Evolutionary conservation across 2,797 vertebrate genomes (phyloP).

Genomic region (Tapera naevia): DNA sequence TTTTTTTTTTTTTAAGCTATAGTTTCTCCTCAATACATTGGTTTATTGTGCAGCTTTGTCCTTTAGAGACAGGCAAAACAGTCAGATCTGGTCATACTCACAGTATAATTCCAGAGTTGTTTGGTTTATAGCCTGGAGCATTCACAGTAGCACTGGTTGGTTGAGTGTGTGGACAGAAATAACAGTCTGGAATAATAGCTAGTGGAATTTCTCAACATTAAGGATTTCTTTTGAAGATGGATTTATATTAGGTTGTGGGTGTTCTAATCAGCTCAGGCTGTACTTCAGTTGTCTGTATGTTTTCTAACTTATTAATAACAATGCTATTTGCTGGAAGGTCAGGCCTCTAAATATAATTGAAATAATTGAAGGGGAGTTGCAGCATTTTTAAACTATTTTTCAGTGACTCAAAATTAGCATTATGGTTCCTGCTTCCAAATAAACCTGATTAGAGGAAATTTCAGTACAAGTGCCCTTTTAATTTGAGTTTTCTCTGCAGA

Average conservation of each 20-base stretch:
- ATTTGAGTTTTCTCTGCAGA: conserved; percentile 12
- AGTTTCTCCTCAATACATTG: background rate
- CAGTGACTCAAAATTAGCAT: background rate
- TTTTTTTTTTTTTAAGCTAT: background rate
- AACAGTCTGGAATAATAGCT: background rate
- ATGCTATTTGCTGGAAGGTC: background rate
- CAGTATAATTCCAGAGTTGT: background rate
- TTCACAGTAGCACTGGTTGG: background rate
- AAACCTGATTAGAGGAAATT: conserved; percentile 50
- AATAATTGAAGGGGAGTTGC: background rate
- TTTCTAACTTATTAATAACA: background rate
- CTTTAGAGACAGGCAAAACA: background rate
- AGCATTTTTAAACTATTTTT: background rate
- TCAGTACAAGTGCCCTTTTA: conserved; percentile 67
- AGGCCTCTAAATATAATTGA: background rate
- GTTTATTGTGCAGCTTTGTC: background rate
- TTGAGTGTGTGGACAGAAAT: background rate
- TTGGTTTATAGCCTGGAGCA: background rate
- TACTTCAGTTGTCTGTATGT: background rate
- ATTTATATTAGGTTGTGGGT: background rate
- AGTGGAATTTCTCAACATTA: background rate
- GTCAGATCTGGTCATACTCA: background rate
- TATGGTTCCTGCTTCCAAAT: conserved; percentile 9
- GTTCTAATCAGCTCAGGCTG: background rate
- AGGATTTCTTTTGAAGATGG: background rate